Evolutionary conservation across 1,140 invertebrate genomes (phyloP), one percentile per base, ranked within the genome.

Genomic region (Pogonognathellus flavescens): DNA sequence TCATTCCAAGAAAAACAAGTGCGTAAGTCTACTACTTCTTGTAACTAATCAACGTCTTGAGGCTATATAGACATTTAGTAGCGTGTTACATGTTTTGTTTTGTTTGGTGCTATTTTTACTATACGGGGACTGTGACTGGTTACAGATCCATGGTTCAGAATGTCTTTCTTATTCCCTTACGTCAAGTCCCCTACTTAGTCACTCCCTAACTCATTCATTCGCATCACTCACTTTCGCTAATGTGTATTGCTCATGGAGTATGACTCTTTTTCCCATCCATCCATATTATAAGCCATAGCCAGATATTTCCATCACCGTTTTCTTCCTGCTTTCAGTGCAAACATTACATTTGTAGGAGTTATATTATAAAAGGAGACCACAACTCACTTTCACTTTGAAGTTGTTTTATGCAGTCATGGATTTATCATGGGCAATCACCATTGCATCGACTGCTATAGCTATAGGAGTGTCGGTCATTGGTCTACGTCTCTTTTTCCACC

Each of bases 341-440:
- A 20, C 59, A 18, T 60, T 60, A 60, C 14, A 22, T 25, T 25
- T 25, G 62, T 20, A 66, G 25, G 62, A 66, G 11, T 14, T 18
- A 22, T 20, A 5, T 10, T n/a, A 1, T 0, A n/a, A 0, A 70
- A 76, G 16, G n/a, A 76, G 41, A 76, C 70, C 70, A 76, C 70
- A 76, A 76, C 70, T 76, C 70, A 76, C 70, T 76, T 76, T 76
- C 70, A 76, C 70, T 76, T 76, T 76, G 70, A 76, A 76, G 41
- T 50, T 76, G n/a, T 76, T 76, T 76, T 76, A 76, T 76, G 70
- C 70, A 76, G 70, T 41, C 70, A 76, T 50, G 41, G 25, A 76
- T 76, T 76, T 76, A 76, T 76, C 70, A 76, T 76, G 70, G 70
- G 31, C 70, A 76, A 76, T 76, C 70, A 76, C 70, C 70, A 49